Conservation (phyloP, 1,140 invertebrate species). For the Pseudobourletiella spinata region DNA sequence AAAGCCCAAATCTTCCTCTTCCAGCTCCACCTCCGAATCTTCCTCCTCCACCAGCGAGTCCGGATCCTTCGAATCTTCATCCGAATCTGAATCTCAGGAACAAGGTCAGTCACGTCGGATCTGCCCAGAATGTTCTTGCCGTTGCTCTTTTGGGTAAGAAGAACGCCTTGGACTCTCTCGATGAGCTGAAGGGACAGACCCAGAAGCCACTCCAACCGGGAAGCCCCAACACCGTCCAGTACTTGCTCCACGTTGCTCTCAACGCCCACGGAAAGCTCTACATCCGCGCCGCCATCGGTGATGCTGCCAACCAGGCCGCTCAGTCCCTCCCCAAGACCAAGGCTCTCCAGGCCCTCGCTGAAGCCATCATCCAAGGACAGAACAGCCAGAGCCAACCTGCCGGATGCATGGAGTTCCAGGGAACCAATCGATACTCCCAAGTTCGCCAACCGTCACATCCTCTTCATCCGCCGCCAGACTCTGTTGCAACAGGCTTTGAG, state of each 20-base stretch:
- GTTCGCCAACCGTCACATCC: constrained; percentile 14
- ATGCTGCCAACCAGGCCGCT: constrained; percentile 24
- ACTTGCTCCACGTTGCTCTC: constrained; percentile 6
- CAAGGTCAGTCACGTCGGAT: neutral
- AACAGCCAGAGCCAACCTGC: constrained; percentile 13
- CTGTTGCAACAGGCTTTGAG: constrained; percentile 18
- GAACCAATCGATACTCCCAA: constrained; percentile 9
- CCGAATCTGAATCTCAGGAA: neutral
- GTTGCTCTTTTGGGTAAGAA: constrained; percentile 28
- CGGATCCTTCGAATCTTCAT: neutral
- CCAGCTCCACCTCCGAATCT: constrained; percentile 5
- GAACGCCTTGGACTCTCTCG: constrained; percentile 8
- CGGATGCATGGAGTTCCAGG: constrained; percentile 19
- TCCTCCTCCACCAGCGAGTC: neutral
- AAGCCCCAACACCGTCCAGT: constrained; percentile 18
- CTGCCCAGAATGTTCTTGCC: neutral
- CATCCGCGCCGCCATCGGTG: constrained; percentile 19
- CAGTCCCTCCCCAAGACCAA: constrained; percentile 5
- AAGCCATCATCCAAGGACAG: constrained; percentile 14
- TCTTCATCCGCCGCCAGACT: constrained; percentile 21
- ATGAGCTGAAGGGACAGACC: neutral
- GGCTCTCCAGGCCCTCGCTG: constrained; percentile 17
- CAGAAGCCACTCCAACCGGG: constrained; percentile 15
- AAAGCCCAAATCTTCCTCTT: neutral
- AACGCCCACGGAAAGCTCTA: constrained; percentile 6